These are phyloP conservation scores for Sebastes goodei DNA, from an alignment of 2,797 vertebrate species.

Conservation along the genomic window DNA sequence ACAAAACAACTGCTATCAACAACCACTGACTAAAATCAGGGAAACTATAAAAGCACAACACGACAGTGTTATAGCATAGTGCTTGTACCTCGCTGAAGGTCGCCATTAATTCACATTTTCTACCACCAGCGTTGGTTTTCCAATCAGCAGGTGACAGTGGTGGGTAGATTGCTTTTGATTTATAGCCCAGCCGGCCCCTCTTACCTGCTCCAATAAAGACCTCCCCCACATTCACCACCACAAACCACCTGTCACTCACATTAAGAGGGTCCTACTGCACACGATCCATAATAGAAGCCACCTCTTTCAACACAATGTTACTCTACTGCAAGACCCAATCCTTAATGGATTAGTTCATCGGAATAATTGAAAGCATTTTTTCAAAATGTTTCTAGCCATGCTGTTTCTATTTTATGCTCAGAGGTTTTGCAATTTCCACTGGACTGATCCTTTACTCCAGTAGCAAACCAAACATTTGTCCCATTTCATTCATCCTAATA, in stretches of 20 bases:
- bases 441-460: not conserved
- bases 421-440: not conserved
- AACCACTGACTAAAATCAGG: not conserved
- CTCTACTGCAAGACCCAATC: not conserved
- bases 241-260: slow-evolving; percentile 22
- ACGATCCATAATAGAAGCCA: slow-evolving; percentile 1
- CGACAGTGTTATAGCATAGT: slow-evolving; percentile 13
- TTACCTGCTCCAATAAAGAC: slow-evolving; percentile 45
- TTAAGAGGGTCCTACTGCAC: not conserved
- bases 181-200: slow-evolving; percentile 41
- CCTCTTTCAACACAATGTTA: not conserved
- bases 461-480: not conserved
- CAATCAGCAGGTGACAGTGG: slow-evolving; percentile 62
- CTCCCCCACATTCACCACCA: not conserved
- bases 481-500: not conserved
- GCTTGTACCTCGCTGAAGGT: slow-evolving; percentile 45
- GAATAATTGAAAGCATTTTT: not conserved
- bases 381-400: not conserved
- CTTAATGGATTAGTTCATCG: not conserved
- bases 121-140: slow-evolving; percentile 62
- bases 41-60: slow-evolving; percentile 12
- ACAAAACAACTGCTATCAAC: not conserved
- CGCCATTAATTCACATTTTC: slow-evolving; percentile 58
- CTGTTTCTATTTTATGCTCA: not conserved
- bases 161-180: slow-evolving; percentile 66